phyloP scores from a whole-genome alignment of 1,140 invertebrate genomes.

The Atta texana region DNA sequence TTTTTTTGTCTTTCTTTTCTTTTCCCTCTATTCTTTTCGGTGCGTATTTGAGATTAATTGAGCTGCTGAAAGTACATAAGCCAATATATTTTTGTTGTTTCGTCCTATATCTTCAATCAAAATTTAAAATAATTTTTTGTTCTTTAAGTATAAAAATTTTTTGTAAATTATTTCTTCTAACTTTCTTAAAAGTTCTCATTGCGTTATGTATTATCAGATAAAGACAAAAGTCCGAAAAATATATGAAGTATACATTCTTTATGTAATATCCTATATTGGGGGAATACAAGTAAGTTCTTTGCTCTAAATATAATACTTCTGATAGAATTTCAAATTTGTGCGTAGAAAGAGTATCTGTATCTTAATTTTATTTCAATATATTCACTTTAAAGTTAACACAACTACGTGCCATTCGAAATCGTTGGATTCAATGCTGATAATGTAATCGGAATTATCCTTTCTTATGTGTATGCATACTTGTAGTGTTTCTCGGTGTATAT shows the following conservation, averaged over 20 bases:
- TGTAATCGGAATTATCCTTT: not conserved
- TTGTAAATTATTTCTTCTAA: conserved; percentile 8
- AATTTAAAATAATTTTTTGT: not conserved
- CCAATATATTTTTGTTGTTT: not conserved
- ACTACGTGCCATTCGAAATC: not conserved
- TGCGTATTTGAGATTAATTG: not conserved
- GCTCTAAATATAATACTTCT: not conserved
- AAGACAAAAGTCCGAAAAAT: not conserved
- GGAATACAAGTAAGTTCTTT: not conserved
- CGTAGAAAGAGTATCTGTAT: not conserved
- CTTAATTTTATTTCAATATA: not conserved
- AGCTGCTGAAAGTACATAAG: not conserved
- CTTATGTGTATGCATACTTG: not conserved
- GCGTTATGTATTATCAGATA: not conserved
- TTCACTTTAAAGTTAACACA: not conserved
- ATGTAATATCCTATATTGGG: not conserved
- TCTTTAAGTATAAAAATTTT: not conserved
- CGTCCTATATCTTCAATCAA: not conserved
- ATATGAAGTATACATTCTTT: not conserved
- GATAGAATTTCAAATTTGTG: not conserved
- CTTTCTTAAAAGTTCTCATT: not conserved
- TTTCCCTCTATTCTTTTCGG: not conserved
- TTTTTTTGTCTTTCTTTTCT: no score
- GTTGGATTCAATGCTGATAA: not conserved
- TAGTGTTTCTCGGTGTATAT: not conserved